Percentiles rank a stretch among this genome's conserved stretches.
These are phyloP conservation scores for Sander vitreus DNA, from an alignment of 2,113 vertebrate genomes.

Conservation along the genomic window DNA sequence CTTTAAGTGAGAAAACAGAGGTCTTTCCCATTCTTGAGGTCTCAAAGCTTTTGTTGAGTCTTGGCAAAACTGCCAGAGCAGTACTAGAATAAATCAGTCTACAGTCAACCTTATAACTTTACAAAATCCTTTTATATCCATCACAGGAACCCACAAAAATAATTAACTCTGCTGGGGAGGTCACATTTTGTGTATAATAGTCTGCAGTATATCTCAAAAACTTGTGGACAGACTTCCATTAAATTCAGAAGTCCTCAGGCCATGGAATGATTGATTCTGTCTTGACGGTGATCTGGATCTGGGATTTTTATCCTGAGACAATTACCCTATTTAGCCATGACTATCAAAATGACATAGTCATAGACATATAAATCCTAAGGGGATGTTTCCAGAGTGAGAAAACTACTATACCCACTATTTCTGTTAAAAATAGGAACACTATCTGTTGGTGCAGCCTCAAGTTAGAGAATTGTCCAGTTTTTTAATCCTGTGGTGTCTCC, in stretches of 20 bases:
- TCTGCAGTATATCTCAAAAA: conserved; percentile 7
- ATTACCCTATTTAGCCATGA: conserved; percentile 48
- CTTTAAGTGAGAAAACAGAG: not conserved
- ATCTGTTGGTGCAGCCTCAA: conserved; percentile 8
- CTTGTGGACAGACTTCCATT: not conserved
- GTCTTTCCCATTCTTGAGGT: not conserved
- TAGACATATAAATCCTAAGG: conserved; percentile 14
- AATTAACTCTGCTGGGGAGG: conserved; percentile 25
- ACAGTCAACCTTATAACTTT: conserved; percentile 13
- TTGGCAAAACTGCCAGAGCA: conserved; percentile 1
- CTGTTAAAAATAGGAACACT: conserved; percentile 10
- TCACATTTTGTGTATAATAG: conserved; percentile 21
- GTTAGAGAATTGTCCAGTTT: not conserved
- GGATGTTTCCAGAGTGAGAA: conserved; percentile 14
- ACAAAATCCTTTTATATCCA: conserved; percentile 31
- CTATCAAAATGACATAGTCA: conserved; percentile 14
- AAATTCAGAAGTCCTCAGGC: conserved; percentile 40
- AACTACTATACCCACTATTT: conserved; percentile 16
- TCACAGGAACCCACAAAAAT: conserved; percentile 9
- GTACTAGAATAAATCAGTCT: conserved; percentile 3
- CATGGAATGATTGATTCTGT: conserved; percentile 50
- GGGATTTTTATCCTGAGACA: conserved; percentile 45
- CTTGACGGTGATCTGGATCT: conserved; percentile 45
- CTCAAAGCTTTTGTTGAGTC: not conserved
- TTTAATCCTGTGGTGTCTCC: not conserved